Base-by-base conservation (phyloP, 2,888 invertebrate genomes). In the Drosophila mercatorum region DNA sequence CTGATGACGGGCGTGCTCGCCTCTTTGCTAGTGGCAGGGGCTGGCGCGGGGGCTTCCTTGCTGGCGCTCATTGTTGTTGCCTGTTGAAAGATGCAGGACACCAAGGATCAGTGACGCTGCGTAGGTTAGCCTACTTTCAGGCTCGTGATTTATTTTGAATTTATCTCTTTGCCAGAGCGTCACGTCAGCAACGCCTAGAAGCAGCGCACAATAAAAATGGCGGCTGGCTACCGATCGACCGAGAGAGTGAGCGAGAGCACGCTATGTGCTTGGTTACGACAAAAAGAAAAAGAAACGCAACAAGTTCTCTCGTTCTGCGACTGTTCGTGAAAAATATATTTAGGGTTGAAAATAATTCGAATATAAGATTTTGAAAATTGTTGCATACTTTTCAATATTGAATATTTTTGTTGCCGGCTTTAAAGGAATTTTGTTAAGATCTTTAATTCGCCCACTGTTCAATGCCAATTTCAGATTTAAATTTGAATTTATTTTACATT, bases 181-280 rank as follows among this genome's bases (percentile, higher is more conserved):
- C 76, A 77, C 76, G 77, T 87, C 87, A 87, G 75, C 89, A 89
- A 87, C 87, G 90, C 87, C 87, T 88, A 90, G 81, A 89, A 88
- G 86, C 81, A 78, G 86, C 67, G 80, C 72, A 77, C 61, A 70
- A 79, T 66, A 55, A 87, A 90, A 77, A 88, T 89, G 87, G 88
- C 88, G 89, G 71, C 75, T 44, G 22, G 38, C 52, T 60, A 36
- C 28, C 28, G 62, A 72, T 73, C 64, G 56, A 31, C n/a, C 10
- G 26, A 34, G 57, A 57, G 67, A 49, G 88, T 31, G 72, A 87
- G 87, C 69, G 84, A 66, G 84, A 72, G 51, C 68, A 79, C 80
- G 17, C 49, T 78, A 87, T 40, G 44, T 34, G 46, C 63, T 40
- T 55, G 36, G 56, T 49, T 38, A 40, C 36, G 44, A 34, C 51